Evolutionary conservation across 2,888 invertebrate genomes (phyloP).

Genomic region (Meiosimyza platycephala): DNA sequence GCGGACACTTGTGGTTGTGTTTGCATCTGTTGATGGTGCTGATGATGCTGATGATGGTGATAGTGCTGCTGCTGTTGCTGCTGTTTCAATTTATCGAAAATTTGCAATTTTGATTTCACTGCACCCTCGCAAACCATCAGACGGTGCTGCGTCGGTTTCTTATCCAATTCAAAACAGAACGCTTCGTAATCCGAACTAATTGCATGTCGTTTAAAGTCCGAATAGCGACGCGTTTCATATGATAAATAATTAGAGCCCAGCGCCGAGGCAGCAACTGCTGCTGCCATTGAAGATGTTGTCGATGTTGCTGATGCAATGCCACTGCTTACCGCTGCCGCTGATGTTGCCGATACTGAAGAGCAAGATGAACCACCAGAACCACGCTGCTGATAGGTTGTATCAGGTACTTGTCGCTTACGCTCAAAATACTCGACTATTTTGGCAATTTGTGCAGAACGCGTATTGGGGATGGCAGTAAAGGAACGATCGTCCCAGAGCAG

Average conservation of each 20-base stretch:
- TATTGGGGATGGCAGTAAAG: conserved; percentile 69
- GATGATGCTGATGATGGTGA: conserved; percentile 33
- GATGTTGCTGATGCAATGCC: conserved; percentile 41
- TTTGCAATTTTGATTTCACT: conserved; percentile 84
- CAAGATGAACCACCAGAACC: conserved; percentile 43
- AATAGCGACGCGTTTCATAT: conserved; percentile 60
- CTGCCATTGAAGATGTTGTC: conserved; percentile 53
- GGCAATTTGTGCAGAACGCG: conserved; percentile 78
- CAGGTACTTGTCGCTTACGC: conserved; percentile 73
- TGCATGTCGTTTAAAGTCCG: conserved; percentile 61
- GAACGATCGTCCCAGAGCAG: conserved; percentile 78
- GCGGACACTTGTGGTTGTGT: conserved; percentile 30
- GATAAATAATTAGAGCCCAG: conserved; percentile 61
- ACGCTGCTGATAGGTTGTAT: conserved; percentile 41
- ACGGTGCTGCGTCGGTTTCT: conserved; percentile 71
- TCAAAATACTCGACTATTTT: conserved; percentile 92
- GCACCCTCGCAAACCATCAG: conserved; percentile 88
- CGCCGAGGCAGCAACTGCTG: conserved; percentile 63
- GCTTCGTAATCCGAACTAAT: conserved; percentile 62
- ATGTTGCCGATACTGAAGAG: conserved; percentile 46
- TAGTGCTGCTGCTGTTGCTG: conserved; percentile 55
- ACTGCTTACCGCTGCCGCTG: conserved; percentile 43
- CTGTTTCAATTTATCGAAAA: conserved; percentile 80
- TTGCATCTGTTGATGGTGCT: conserved; percentile 23
- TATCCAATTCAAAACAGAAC: conserved; percentile 66